Evolutionary conservation across 2,113 vertebrate species (phyloP).

Genomic region (Dicrurus megarhynchus): DNA sequence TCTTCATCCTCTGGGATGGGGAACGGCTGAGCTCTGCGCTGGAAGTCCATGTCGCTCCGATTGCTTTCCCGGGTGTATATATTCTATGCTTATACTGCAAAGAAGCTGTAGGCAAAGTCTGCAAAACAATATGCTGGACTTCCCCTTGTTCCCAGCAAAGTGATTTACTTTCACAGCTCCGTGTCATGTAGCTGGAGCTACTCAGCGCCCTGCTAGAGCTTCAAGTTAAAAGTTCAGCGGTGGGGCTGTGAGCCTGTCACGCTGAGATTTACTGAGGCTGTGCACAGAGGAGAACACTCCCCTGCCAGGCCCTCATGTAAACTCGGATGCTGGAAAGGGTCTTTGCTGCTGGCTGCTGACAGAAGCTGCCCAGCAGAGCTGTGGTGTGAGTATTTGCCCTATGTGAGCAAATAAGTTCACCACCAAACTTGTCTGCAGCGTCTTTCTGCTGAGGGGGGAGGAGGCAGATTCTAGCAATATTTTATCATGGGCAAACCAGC

Average conservation of each 20-base stretch:
- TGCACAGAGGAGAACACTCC: constrained; percentile 45
- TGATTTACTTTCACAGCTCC: constrained; percentile 55
- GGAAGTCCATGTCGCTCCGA: constrained; percentile 72
- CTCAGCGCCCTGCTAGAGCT: constrained; percentile 57
- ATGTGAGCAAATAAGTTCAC: neutral
- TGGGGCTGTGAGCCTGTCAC: neutral
- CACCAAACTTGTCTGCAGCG: neutral
- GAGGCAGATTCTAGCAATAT: neutral
- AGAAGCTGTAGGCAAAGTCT: neutral
- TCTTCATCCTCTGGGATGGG: constrained; percentile 86
- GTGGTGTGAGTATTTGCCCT: neutral
- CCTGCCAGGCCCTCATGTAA: neutral
- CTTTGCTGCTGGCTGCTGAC: neutral
- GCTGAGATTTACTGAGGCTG: constrained; percentile 22
- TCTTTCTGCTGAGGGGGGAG: neutral
- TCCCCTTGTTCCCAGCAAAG: constrained; percentile 39
- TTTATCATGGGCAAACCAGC: neutral
- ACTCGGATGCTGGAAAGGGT: neutral
- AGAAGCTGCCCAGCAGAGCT: neutral
- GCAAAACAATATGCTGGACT: constrained; percentile 37
- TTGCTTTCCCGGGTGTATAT: neutral
- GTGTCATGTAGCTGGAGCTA: constrained; percentile 46
- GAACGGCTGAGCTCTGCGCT: constrained; percentile 60
- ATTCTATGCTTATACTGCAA: neutral
- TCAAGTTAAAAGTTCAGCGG: constrained; percentile 76